Base-by-base conservation (phyloP, 2,797 vertebrate species). In the Pogonophryne albipinna region DNA sequence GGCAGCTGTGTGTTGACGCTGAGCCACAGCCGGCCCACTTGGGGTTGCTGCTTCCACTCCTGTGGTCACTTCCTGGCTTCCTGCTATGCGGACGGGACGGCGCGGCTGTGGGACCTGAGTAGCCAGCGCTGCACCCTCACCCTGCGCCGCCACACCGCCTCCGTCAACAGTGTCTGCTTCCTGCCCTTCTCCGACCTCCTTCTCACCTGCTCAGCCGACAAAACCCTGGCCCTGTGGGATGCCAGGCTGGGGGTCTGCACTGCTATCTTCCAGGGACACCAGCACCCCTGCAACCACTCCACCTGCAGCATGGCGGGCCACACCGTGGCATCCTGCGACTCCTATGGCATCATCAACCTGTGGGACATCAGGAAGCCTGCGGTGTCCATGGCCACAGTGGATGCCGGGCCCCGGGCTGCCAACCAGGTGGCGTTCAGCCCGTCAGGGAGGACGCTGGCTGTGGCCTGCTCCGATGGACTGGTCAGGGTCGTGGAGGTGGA, bases 161-260 rank as follows among this genome's bases (percentile, higher is more conserved):
- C 96, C 0, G 96, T 98, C 69, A 97, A 96, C 85, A 96, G 93
- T 74, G 90, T 95, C 23, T 82, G 92, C 81, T 98, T 98, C 92
- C 94, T 96, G 82, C 95, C 91, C 0, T 83, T 49, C 49, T 93
- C 92, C 49, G 88, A 92, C 80, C 91, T 89, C 34, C 87, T 95
- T 17, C 91, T 95, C 59, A 87, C 79, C 23, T 76, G 64, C 27
- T 89, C 89, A 0, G 66, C 77, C 0, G 89, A 91, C 57, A 82
- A 46, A 53, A 85, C 72, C 17, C 57, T 90, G 0, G 34, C 46
- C 13, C 46, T 94, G 45, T 95, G 94, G 94, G 95, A 96, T 3
- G 79, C 88, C 55, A 93, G 96, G 72, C 92, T 53, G 0, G 91
- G 91, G 8, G 57, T 93, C 46, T 84, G 91, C 65, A 91, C 95